phyloP scores from a whole-genome alignment of 2,888 invertebrate genomes.

The Caradrina clavipalpis region DNA sequence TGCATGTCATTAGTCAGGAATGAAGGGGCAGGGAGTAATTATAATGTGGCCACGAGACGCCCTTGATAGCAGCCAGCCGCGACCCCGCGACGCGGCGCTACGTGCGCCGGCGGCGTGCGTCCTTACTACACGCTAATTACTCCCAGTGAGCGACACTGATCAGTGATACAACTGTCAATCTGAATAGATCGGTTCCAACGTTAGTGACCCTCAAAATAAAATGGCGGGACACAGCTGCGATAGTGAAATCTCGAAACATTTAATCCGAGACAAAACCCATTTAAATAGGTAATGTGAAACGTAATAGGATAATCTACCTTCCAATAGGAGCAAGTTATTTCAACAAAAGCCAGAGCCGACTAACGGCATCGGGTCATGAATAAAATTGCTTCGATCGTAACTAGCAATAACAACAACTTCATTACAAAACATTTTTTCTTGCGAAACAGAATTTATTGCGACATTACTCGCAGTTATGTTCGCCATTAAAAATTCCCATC shows the following conservation, averaged over 20 bases:
- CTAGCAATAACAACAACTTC: slow-evolving; percentile 67
- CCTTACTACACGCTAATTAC: slow-evolving; percentile 16
- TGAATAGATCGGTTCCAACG: slow-evolving; percentile 17
- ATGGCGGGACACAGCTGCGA: slow-evolving; percentile 45
- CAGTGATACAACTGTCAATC: slow-evolving; percentile 16
- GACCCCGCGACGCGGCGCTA: slow-evolving; percentile 9
- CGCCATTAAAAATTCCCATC: slow-evolving; percentile 78
- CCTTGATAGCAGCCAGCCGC: slow-evolving; percentile 17
- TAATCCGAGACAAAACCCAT: slow-evolving; percentile 52
- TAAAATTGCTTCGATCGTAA: slow-evolving; percentile 53
- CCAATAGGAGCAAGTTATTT: slow-evolving; percentile 44
- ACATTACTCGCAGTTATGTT: slow-evolving; percentile 74
- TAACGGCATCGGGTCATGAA: slow-evolving; percentile 50
- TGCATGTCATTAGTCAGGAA: slow-evolving; percentile 39
- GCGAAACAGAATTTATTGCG: slow-evolving; percentile 70
- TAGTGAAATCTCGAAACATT: slow-evolving; percentile 42
- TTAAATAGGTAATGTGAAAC: slow-evolving; percentile 59
- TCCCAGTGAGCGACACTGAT: neutral
- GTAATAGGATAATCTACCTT: slow-evolving; percentile 57
- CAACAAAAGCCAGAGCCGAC: slow-evolving; percentile 30
- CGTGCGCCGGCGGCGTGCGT: neutral
- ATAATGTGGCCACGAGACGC: slow-evolving; percentile 54
- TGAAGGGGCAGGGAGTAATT: slow-evolving; percentile 65
- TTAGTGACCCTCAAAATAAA: slow-evolving; percentile 36
- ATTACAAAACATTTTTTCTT: slow-evolving; percentile 68